Evolutionary conservation across 2,113 vertebrate genomes (phyloP).

Genomic region (Chaetorhynchus papuensis): DNA sequence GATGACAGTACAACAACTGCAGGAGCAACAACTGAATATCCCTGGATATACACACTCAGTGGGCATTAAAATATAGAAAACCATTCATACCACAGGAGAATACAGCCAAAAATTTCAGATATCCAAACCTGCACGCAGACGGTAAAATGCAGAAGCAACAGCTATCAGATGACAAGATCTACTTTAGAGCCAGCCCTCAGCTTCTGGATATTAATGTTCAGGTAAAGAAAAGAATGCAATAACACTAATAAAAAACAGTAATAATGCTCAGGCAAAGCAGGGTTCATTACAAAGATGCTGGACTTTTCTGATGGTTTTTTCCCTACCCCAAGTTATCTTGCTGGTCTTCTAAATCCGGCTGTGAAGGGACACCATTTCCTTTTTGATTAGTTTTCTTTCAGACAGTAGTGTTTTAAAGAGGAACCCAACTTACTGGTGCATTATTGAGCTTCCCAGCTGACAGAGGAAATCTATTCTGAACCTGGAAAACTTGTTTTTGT

Average conservation of each 20-base stretch:
- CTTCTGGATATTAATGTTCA: rapidly evolving
- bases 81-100: not conserved
- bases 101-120: not conserved
- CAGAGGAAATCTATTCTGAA: not conserved
- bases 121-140: rapidly evolving
- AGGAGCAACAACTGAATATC: not conserved
- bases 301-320: not conserved
- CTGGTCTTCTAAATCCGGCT: not conserved
- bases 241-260: not conserved
- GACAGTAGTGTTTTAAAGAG: not conserved
- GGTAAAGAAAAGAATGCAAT: not conserved
- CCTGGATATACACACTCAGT: not conserved
- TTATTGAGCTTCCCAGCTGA: not conserved
- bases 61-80: not conserved
- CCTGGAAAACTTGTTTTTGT: not conserved
- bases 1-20: not conserved
- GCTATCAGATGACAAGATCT: not conserved
- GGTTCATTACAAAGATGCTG: not conserved
- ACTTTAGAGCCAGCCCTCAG: not conserved
- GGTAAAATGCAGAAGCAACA: not conserved
- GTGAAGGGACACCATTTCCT: not conserved
- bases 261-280: not conserved
- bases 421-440: not conserved
- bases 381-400: not conserved
- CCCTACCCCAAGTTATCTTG: not conserved